Conservation (phyloP, 2,113 vertebrate species). For the Tragulus kanchil region DNA sequence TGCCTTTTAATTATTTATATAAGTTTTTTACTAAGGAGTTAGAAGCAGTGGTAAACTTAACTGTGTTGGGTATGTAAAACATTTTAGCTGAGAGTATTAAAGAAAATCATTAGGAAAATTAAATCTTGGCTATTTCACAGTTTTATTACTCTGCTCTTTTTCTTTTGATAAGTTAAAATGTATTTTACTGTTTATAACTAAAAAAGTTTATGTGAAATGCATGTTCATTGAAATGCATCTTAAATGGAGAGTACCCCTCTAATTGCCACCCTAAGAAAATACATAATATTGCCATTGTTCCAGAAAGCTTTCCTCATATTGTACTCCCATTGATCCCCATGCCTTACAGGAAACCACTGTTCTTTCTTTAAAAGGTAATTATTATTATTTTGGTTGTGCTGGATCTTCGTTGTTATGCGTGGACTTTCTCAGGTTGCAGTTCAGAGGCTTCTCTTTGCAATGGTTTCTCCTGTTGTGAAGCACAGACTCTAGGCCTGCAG, state of each 20-base stretch:
- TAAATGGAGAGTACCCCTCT: not conserved
- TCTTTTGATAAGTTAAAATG: not conserved
- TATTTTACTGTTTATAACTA: not conserved
- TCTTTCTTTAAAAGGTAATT: not conserved
- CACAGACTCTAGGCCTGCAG: no score
- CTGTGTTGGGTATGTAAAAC: not conserved
- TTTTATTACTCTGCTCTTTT: not conserved
- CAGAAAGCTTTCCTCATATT: not conserved
- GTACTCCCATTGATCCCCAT: not conserved
- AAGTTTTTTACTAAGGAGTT: conserved; percentile 5
- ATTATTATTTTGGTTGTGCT: no score
- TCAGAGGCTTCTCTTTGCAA: no score
- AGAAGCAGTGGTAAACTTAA: not conserved
- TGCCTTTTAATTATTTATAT: not conserved
- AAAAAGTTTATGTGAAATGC: not conserved
- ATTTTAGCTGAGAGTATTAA: not conserved
- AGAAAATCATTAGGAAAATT: not conserved
- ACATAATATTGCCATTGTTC: not conserved
- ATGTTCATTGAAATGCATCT: not conserved
- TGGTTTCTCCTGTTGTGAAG: no score
- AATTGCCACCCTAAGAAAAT: not conserved
- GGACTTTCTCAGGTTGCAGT: no score
- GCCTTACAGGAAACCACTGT: not conserved
- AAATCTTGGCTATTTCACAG: not conserved
- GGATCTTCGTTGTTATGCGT: no score